Percentiles rank a stretch among this genome's conserved stretches.
Conservation (phyloP, 2,113 vertebrate genomes). For the Formicarius rufipectus region DNA sequence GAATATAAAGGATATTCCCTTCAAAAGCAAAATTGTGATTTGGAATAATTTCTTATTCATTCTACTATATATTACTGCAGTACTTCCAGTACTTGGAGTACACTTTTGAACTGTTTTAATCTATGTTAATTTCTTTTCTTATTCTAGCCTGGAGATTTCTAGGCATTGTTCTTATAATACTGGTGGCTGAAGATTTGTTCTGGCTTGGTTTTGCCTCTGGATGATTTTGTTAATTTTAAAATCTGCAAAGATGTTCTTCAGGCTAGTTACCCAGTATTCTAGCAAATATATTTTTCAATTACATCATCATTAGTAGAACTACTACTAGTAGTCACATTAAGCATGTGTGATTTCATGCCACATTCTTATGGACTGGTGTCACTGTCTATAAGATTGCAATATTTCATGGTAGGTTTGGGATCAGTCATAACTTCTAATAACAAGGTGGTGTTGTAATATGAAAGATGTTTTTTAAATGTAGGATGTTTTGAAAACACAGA, state of each 20-base stretch:
- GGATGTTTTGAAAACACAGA: neutral
- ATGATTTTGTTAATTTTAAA: neutral
- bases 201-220: neutral
- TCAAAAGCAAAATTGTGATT: neutral
- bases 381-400: neutral
- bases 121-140: neutral
- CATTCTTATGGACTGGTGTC: neutral
- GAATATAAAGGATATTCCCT: neutral
- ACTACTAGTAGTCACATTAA: neutral
- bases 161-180: neutral
- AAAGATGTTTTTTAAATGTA: neutral
- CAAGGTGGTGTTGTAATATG: neutral
- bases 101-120: neutral
- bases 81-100: neutral
- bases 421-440: neutral
- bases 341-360: neutral
- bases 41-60: neutral
- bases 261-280: neutral
- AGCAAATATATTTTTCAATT: neutral
- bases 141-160: neutral
- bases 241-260: neutral
- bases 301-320: neutral
- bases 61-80: neutral
- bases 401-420: neutral
- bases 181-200: neutral